Conservation (phyloP, 2,888 invertebrate genomes). For the Lasioglossum malachurum region DNA sequence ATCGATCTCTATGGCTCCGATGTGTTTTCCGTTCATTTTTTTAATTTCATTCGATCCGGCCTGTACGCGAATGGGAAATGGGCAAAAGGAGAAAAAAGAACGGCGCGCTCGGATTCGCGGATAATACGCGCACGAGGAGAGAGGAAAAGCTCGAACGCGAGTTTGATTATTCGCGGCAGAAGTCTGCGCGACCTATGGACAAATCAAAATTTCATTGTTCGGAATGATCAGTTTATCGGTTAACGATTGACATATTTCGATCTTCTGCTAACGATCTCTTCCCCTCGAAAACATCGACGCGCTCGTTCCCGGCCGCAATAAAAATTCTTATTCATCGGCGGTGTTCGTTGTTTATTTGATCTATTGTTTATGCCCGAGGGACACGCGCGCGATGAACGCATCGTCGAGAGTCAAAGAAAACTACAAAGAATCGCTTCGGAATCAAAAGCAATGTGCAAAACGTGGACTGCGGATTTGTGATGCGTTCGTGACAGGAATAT, state of each 20-base stretch:
- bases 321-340: background rate
- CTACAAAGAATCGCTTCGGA: background rate
- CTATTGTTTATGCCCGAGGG: background rate
- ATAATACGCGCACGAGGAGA: background rate
- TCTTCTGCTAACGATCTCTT: background rate
- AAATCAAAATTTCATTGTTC: constrained; percentile 44
- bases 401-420: background rate
- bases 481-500: background rate
- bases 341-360: background rate
- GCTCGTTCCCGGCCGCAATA: background rate
- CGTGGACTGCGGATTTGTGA: background rate
- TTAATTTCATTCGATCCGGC: background rate
- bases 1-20: background rate
- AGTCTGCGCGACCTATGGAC: constrained; percentile 22
- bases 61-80: background rate
- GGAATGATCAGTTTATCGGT: constrained; percentile 41
- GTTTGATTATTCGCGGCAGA: constrained; percentile 29
- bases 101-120: background rate
- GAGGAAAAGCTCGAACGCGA: background rate
- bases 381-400: background rate
- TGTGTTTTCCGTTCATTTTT: constrained; percentile 6
- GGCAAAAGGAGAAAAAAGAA: background rate
- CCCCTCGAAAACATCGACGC: background rate
- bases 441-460: background rate
- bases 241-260: background rate